A percentile compares a stretch with the other conserved stretches of the same genome.
Evolutionary conservation across 2,113 vertebrate genomes (phyloP).

Genomic region (Lepus europaeus): DNA sequence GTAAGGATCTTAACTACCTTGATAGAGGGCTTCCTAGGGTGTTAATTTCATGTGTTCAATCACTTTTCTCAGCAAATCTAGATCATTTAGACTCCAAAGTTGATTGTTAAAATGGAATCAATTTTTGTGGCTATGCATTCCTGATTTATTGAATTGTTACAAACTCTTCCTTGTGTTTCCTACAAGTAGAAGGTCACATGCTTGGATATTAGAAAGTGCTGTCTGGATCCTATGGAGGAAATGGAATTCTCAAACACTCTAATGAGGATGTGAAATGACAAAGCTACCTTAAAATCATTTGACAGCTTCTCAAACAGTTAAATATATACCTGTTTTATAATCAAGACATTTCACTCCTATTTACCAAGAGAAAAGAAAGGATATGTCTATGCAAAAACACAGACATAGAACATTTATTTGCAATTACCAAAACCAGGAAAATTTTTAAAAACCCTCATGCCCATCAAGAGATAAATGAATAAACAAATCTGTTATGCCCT

Average conservation of each 20-base stretch:
- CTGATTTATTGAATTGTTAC: constrained; percentile 1
- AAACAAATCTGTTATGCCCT: background rate
- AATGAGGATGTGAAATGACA: background rate
- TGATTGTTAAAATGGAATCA: constrained; percentile 18
- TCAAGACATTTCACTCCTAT: background rate
- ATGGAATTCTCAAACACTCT: background rate
- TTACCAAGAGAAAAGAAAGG: constrained; percentile 24
- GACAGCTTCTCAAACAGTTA: background rate
- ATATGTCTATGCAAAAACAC: background rate
- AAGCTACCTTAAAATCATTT: background rate
- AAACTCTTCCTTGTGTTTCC: background rate
- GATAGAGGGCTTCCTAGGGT: background rate
- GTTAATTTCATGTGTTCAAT: background rate
- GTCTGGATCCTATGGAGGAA: background rate
- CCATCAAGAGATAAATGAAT: background rate
- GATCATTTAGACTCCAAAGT: background rate
- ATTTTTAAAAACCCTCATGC: background rate
- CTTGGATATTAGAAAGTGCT: background rate
- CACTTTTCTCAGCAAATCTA: background rate
- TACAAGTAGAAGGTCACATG: background rate
- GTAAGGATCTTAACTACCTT: background rate
- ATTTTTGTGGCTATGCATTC: background rate
- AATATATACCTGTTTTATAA: background rate
- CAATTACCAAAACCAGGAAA: background rate
- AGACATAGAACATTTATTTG: background rate